Conservation (phyloP, 2,113 vertebrate genomes). For the Osmerus eperlanus region DNA sequence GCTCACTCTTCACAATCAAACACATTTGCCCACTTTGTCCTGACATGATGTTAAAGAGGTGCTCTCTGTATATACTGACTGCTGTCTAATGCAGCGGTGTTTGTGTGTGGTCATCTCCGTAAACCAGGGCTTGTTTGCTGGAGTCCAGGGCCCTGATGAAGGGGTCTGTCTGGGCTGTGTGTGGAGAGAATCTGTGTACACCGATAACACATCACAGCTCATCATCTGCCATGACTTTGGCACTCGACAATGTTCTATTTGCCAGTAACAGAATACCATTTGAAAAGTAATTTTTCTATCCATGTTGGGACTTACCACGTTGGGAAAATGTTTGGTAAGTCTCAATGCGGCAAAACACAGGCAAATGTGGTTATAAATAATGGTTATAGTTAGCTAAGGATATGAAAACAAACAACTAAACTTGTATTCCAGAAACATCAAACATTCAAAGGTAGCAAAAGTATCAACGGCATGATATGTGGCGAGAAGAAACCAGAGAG, state of each 20-base stretch:
- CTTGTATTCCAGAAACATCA: too few relatives aligned
- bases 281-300: too few relatives aligned
- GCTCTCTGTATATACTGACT: neutral
- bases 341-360: too few relatives aligned
- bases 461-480: too few relatives aligned
- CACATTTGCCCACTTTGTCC: neutral
- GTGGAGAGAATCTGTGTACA: constrained; percentile 37
- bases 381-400: too few relatives aligned
- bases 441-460: too few relatives aligned
- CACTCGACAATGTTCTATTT: neutral
- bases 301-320: too few relatives aligned
- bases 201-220: constrained; percentile 42
- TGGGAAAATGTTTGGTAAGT: too few relatives aligned
- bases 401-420: too few relatives aligned
- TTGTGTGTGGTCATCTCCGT: neutral
- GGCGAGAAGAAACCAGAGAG: neutral
- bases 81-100: neutral
- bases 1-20: neutral
- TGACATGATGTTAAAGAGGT: too few relatives aligned
- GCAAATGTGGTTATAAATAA: too few relatives aligned
- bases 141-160: neutral
- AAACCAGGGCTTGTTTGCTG: constrained; percentile 4
- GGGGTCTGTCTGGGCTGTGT: neutral
- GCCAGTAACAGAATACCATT: too few relatives aligned
- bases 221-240: constrained; percentile 39